A percentile compares a stretch with the other conserved stretches of the same genome.
Conservation (phyloP, 2,797 vertebrate genomes). For the Rhynchonycteris naso region DNA sequence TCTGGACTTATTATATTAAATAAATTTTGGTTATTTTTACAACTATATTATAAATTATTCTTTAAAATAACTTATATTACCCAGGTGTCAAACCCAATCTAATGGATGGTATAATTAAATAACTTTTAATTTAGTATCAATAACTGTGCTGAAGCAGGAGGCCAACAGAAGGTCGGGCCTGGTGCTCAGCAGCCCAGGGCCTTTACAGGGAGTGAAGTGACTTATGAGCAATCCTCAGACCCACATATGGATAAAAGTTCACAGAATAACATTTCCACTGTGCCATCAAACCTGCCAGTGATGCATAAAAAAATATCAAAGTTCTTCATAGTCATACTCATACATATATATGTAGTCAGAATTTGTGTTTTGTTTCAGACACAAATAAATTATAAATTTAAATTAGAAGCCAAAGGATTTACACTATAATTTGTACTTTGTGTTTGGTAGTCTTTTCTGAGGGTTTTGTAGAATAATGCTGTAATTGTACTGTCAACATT, state of each 20-base stretch:
- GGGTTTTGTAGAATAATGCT: background rate
- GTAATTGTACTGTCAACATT: background rate
- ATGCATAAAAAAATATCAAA: background rate
- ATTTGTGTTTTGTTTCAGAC: conserved; percentile 24
- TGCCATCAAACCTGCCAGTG: background rate
- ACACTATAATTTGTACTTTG: conserved; percentile 4
- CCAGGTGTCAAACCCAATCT: background rate
- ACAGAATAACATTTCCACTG: background rate
- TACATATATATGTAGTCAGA: background rate
- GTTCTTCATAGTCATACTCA: background rate
- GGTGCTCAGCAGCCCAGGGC: background rate
- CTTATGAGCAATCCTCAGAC: background rate
- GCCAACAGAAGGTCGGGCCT: background rate
- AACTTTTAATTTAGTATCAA: background rate
- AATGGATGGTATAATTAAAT: background rate
- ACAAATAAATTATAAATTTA: conserved; percentile 47
- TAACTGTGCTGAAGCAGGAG: background rate
- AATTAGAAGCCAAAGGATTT: conserved; percentile 23
- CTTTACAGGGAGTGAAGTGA: conserved; percentile 18
- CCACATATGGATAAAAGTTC: background rate
- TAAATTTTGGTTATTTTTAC: background rate
- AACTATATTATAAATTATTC: background rate
- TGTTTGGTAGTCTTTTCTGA: background rate
- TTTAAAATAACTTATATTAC: background rate
- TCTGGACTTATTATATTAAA: background rate